A percentile compares a stretch with the other conserved stretches of the same genome.
These are phyloP conservation scores for Euspilapteryx auroguttella DNA, from an alignment of 2,888 invertebrate genomes.

Conservation along the genomic window DNA sequence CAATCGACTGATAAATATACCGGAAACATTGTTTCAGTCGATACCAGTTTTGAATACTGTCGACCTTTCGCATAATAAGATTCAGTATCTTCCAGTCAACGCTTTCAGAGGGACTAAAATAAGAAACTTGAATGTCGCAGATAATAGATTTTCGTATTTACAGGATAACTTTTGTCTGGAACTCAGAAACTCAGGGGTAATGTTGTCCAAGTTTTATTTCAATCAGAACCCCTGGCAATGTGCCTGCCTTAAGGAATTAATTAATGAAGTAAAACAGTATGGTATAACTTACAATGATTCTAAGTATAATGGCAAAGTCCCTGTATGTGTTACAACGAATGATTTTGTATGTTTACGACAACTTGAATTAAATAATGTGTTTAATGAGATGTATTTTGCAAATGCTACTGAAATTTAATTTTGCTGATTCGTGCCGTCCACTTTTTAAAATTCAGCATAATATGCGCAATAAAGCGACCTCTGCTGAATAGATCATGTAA, in stretches of 20 bases:
- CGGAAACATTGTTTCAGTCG: slow-evolving; percentile 24
- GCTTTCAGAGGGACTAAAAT: slow-evolving; percentile 25
- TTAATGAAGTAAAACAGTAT: slow-evolving; percentile 27
- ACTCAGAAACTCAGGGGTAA: slow-evolving; percentile 25
- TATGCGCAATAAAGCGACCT: too few relatives aligned
- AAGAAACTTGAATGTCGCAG: slow-evolving; percentile 29
- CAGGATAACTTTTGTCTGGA: slow-evolving; percentile 35
- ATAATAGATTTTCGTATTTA: slow-evolving; percentile 32
- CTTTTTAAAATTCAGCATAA: too few relatives aligned
- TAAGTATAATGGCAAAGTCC: slow-evolving; percentile 23
- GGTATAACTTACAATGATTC: slow-evolving; percentile 22
- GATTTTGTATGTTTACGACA: slow-evolving; percentile 28
- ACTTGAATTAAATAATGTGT: too few relatives aligned
- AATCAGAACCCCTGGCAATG: slow-evolving; percentile 49
- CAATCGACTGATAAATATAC: slow-evolving; percentile 23
- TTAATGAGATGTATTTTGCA: too few relatives aligned
- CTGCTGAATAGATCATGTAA: too few relatives aligned
- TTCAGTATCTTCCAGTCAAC: slow-evolving; percentile 24
- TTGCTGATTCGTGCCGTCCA: too few relatives aligned
- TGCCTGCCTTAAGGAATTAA: slow-evolving; percentile 25
- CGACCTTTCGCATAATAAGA: slow-evolving; percentile 28
- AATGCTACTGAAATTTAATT: too few relatives aligned
- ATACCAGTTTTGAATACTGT: slow-evolving; percentile 20
- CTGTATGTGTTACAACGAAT: slow-evolving; percentile 28
- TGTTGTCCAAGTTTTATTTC: slow-evolving; percentile 27